These are phyloP conservation scores for Drosophila testacea DNA, from an alignment of 2,888 invertebrate species.

Conservation along the genomic window DNA sequence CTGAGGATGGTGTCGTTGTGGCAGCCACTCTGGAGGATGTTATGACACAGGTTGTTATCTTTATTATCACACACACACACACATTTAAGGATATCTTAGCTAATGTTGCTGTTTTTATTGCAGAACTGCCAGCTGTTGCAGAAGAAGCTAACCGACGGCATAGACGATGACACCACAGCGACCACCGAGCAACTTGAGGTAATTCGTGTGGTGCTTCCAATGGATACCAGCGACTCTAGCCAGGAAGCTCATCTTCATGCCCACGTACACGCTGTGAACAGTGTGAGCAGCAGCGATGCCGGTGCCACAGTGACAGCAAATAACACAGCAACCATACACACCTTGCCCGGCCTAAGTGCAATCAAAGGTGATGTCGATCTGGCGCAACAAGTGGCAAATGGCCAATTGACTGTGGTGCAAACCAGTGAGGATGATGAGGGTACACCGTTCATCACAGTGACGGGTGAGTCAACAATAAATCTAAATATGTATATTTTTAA, in stretches of 20 bases:
- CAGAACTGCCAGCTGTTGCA: conserved; percentile 74
- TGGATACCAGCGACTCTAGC: conserved; percentile 84
- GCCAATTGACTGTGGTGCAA: conserved; percentile 83
- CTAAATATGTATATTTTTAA: not conserved
- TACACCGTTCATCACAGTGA: conserved; percentile 84
- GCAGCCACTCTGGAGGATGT: conserved; percentile 80
- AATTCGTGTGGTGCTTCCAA: conserved; percentile 83
- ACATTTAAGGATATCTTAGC: conserved; percentile 10
- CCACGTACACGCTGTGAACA: conserved; percentile 64
- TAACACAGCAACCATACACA: conserved; percentile 60
- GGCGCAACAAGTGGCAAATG: conserved; percentile 83
- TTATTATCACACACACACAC: not conserved
- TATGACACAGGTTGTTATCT: conserved; percentile 76
- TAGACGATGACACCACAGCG: conserved; percentile 40
- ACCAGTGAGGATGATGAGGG: conserved; percentile 76
- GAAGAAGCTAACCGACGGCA: conserved; percentile 80
- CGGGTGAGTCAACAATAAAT: conserved; percentile 72
- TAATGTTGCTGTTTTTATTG: conserved; percentile 36
- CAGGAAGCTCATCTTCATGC: conserved; percentile 73
- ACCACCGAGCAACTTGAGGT: conserved; percentile 75
- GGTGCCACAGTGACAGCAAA: conserved; percentile 43
- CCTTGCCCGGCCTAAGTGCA: conserved; percentile 76
- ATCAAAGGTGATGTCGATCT: conserved; percentile 78
- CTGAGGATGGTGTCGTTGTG: conserved; percentile 74
- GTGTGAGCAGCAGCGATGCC: conserved; percentile 52